Evolutionary conservation across 2,113 vertebrate species (phyloP).

Genomic region (Nyctibius bracteatus): DNA sequence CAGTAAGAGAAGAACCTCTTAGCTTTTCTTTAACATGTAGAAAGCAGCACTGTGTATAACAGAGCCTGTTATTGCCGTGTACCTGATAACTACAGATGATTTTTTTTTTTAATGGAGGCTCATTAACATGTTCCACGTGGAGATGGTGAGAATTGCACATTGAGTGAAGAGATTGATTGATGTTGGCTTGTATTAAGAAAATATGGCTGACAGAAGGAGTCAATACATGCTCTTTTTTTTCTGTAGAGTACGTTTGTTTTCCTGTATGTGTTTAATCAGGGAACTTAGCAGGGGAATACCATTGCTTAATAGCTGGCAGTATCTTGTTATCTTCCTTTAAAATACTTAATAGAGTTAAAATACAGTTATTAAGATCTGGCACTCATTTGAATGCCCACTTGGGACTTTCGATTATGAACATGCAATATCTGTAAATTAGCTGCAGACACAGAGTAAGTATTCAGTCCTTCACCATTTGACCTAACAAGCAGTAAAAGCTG

Average conservation of each 20-base stretch:
- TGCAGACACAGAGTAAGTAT: background rate
- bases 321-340: background rate
- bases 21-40: background rate
- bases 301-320: background rate
- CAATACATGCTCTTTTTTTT: background rate
- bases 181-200: conserved; percentile 15
- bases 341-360: background rate
- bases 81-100: background rate
- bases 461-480: background rate
- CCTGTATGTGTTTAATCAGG: background rate
- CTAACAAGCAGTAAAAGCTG: background rate
- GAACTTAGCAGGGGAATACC: background rate
- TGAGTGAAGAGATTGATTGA: background rate
- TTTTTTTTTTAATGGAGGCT: background rate
- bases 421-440: background rate
- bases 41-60: background rate
- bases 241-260: background rate
- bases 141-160: background rate
- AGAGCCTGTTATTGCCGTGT: background rate
- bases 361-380: background rate
- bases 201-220: background rate
- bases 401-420: background rate
- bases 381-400: background rate
- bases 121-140: background rate
- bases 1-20: background rate